Evolutionary conservation across 2,888 invertebrate genomes (phyloP).

Genomic region (Molanna angustata): DNA sequence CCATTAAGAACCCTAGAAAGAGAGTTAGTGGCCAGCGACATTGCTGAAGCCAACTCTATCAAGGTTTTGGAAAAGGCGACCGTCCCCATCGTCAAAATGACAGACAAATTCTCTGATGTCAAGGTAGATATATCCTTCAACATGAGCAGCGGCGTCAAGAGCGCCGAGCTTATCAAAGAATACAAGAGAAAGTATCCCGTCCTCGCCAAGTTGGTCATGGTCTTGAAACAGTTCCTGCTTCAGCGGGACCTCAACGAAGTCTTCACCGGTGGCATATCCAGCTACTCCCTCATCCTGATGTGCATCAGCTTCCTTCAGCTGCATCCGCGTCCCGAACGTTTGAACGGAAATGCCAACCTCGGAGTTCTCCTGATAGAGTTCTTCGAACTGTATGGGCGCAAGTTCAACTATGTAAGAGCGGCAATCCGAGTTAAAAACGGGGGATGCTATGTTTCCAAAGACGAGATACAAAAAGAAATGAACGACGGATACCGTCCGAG

Average conservation of each 20-base stretch:
- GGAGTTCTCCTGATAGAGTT: constrained; percentile 95
- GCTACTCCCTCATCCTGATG: constrained; percentile 97
- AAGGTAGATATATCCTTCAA: constrained; percentile 99
- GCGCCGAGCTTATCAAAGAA: constrained; percentile 92
- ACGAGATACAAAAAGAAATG: constrained; percentile 89
- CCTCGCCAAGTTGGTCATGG: constrained; percentile 91
- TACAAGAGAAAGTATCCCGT: constrained; percentile 87
- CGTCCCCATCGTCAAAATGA: constrained; percentile 97
- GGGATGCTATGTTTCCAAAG: constrained; percentile 91
- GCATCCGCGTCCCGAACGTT: constrained; percentile 81
- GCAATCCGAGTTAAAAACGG: constrained; percentile 93
- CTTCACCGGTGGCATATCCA: constrained; percentile 98
- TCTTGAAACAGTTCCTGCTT: constrained; percentile 96
- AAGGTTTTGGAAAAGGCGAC: constrained; percentile 98
- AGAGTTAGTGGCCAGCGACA: constrained; percentile 83
- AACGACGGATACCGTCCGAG: constrained; percentile 92
- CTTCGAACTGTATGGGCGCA: constrained; percentile 94
- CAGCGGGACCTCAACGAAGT: constrained; percentile 99
- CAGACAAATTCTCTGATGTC: constrained; percentile 77
- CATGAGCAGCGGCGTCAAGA: constrained; percentile 96
- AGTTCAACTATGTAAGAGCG: constrained; percentile 94
- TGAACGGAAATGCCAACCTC: constrained; percentile 68
- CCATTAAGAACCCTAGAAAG: constrained; percentile 90
- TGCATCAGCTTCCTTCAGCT: constrained; percentile 95
- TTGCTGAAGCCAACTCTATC: constrained; percentile 85